These are phyloP conservation scores for Hippoglossus stenolepis DNA, from an alignment of 2,113 vertebrate species.

Conservation along the genomic window DNA sequence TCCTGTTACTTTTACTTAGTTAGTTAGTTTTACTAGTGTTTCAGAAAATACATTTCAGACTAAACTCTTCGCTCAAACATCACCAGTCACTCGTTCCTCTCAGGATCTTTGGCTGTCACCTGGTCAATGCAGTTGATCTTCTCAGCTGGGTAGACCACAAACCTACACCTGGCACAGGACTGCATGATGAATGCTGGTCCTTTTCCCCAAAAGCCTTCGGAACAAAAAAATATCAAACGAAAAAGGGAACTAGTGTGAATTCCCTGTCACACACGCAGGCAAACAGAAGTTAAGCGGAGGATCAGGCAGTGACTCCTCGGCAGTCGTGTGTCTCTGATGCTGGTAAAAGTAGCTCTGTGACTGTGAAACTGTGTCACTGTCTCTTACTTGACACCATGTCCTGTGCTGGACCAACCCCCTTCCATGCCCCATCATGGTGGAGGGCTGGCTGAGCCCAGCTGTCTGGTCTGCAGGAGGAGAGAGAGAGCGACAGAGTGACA, in stretches of 20 bases:
- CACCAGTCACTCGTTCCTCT: background rate
- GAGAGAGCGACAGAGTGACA: constrained; percentile 15
- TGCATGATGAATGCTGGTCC: constrained; percentile 75
- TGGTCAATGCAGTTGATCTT: constrained; percentile 98
- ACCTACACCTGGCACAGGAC: constrained; percentile 92
- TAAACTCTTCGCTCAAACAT: background rate
- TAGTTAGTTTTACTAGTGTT: background rate
- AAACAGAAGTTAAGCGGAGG: background rate
- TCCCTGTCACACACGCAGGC: background rate
- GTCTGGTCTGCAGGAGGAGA: constrained; percentile 64
- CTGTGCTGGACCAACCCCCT: constrained; percentile 55
- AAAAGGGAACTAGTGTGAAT: background rate
- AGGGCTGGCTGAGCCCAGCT: constrained; percentile 72
- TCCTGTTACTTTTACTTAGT: background rate
- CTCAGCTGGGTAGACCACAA: constrained; percentile 97
- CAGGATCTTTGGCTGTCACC: constrained; percentile 76
- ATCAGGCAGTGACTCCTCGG: constrained; percentile 49
- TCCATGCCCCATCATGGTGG: constrained; percentile 5
- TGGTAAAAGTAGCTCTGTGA: constrained; percentile 79
- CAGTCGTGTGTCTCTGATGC: constrained; percentile 54
- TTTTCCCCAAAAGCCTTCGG: constrained; percentile 33
- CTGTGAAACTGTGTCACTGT: constrained; percentile 59
- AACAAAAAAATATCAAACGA: constrained; percentile 25
- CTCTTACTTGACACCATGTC: constrained; percentile 77
- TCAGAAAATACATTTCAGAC: background rate